Base-by-base conservation (phyloP, 1,140 invertebrate genomes). In the Drosophila elegans region DNA sequence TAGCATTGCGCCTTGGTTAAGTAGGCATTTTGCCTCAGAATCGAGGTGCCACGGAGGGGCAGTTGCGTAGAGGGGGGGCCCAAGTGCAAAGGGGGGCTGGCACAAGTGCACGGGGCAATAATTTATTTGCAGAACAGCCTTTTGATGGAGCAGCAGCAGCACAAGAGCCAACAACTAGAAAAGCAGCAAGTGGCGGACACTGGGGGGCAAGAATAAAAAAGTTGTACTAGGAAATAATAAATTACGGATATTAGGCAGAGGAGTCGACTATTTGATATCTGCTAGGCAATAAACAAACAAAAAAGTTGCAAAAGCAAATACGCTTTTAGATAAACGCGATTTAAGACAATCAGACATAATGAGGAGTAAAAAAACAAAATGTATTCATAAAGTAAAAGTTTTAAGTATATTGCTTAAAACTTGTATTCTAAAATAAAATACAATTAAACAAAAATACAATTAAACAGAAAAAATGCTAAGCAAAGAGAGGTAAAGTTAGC, bases 81-180 rank as follows among this genome's bases (percentile, higher is more conserved):
- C n/a, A 16, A 34, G 34, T 45, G 41, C 6, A 10, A 46, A 21
- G 67, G 13, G 16, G 41, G 52, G 75, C 48, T 48, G 52, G 42
- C 29, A 68, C 75, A 78, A 78, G 57, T 78, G 74, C 63, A 68
- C 73, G 63, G 74, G 63, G 74, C 56, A 78, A 78, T 78, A 78
- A 78, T 78, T 78, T 78, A 78, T 78, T 78, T 78, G 75, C 74
- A 78, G 74, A 67, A 68, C 75, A 78, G 73, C 74, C 75, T 76
- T 77, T 77, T 77, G 75, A 78, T 77, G 64, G 66, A 78, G 75
- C 72, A 59, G 39, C 29, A 59, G 7, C 45, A 44, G 63, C 49
- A 34, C 25, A 69, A 16, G 41, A 69, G 36, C 49, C 49, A 34
- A n/a, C 63, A 68, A 64, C 63, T 63, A 32, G 44, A 49, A 32